Base-by-base conservation (phyloP, 1,140 invertebrate genomes). In the Halesus radiatus region DNA sequence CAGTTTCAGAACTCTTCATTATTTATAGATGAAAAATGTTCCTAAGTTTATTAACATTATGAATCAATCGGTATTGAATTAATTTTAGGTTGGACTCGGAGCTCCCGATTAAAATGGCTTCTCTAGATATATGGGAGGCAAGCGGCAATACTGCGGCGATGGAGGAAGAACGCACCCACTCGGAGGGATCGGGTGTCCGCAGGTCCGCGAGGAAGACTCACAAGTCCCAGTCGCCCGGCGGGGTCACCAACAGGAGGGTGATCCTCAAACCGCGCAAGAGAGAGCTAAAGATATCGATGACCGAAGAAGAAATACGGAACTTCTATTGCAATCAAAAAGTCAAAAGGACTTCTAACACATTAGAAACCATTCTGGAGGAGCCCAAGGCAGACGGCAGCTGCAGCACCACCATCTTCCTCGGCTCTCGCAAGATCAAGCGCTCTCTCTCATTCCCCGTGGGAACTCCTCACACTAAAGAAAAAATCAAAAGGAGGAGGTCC, bases 301-400 rank as follows among this genome's bases (percentile, higher is more conserved):
- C 23, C 10, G 82, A 83, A 20, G 80, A 76, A 15, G 82, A 83
- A 54, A 23, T 83, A 32, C 66, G 78, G 62, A 83, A 83, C 18
- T 74, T 77, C 1, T 83, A 83, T 60, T 64, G 60, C 16, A 83
- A 83, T 62, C 53, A 78, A 58, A 83, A 79, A 64, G 32, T 80
- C 0, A 83, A 80, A 60, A 78, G n/a, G 26, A 68, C 78, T 16
- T 81, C 82, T 1, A 73, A 81, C 74, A 81, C 76, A 37, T 81
- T 83, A 68, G 82, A 83, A 78, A 83, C 82, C 8, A 83, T 83
- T 50, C 81, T 83, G 22, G 82, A 83, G 68, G 82, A 83, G 37
- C 82, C 82, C 1, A 81, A 80, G 68, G 62, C 80, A 26, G 66
- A 76, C 20, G 66, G 79, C n/a, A 83, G 8, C 23, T 60, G 80